Evolutionary conservation across 2,888 invertebrate species (phyloP).

Genomic region (Penaeus monodon): DNA sequence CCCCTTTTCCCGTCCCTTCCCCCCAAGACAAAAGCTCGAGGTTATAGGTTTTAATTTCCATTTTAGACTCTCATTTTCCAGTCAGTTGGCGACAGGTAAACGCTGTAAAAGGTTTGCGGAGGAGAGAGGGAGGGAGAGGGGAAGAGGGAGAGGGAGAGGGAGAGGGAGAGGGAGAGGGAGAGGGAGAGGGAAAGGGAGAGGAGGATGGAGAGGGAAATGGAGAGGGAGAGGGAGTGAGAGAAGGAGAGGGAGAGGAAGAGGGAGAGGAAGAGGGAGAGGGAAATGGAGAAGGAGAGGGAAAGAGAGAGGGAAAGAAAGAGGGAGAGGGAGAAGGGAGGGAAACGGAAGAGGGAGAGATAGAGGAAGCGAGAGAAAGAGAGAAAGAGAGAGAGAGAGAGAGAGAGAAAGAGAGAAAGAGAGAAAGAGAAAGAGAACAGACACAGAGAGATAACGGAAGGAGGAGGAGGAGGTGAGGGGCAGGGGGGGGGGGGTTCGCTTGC

Average conservation of each 20-base stretch:
- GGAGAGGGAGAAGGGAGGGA: background rate
- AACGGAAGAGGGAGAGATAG: background rate
- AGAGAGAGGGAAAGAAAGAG: no score
- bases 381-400: conserved; percentile 1
- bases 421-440: background rate
- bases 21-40: background rate
- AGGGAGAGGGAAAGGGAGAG: background rate
- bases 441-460: background rate
- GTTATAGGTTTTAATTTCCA: background rate
- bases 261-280: background rate
- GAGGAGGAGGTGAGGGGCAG: background rate
- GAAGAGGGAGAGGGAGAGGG: background rate
- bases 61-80: no score
- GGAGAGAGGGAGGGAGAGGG: background rate
- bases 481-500: background rate
- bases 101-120: background rate
- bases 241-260: background rate
- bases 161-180: background rate
- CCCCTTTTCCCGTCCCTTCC: background rate
- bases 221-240: background rate
- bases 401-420: background rate
- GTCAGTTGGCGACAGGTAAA: background rate
- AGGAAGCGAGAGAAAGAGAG: background rate
- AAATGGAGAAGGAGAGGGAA: background rate
- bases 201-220: background rate